Evolutionary conservation across 2,888 invertebrate genomes (phyloP), one percentile per base, ranked within the genome.

Genomic region (Agrotis exclamationis): DNA sequence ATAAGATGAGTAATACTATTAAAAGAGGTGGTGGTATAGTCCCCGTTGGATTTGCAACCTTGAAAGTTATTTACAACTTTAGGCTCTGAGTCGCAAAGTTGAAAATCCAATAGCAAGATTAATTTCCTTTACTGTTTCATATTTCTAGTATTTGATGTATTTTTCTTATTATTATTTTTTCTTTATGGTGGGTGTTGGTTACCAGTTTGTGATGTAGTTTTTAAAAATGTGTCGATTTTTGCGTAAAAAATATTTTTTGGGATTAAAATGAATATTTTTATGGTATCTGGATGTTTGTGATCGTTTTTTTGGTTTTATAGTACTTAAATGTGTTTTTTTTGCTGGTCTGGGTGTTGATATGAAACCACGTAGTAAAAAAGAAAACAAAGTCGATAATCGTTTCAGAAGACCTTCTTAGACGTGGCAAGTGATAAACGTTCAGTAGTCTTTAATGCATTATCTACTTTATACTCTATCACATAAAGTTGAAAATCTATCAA

Each of bases 101-200:
- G 14, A 20, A 56, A 56, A 33, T 56, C n/a, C 14, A 14, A 6
- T 33, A 20, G 6, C 33, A 20, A n/a, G 33, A 3, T 33, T n/a
- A 33, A 33, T 56, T 6, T 33, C 56, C 56, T 56, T 56, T 33
- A 33, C n/a, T 33, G 51, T 53, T 76, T n/a, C 13, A 33, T 3
- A 33, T 56, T 56, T 20, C 33, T 33, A 56, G 56, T 56, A 6
- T 56, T 7, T n/a, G 33, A 62, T 56, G 56, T 60, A 18, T 57
- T 56, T 0, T 64, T 58, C n/a, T 0, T n/a, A n/a, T n/a, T n/a
- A n/a, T 3, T n/a, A 53, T 60, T 33, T 50, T 20, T 11, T 76
- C 18, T 59, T 50, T 2, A 20, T 69, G 11, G 20, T 60, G 56
- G 33, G 18, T 75, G 60, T 60, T 74, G 60, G 56, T 69, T 74